Evolutionary conservation across 2,113 vertebrate genomes (phyloP).

Genomic region (Syngnathoides biaculeatus): DNA sequence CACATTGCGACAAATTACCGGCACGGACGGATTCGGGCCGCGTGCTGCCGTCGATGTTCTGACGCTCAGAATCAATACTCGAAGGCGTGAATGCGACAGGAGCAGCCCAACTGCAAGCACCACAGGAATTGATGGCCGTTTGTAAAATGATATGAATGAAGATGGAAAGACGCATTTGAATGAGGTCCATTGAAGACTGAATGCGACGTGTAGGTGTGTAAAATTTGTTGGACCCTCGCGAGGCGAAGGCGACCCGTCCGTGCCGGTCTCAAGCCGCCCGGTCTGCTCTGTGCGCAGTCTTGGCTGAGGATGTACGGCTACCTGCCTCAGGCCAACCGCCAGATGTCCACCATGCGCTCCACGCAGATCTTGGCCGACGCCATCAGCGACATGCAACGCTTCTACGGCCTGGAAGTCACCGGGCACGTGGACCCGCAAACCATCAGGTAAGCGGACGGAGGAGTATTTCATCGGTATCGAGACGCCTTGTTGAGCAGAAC

Average conservation of each 20-base stretch:
- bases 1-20: neutral
- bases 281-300: slow-evolving; percentile 70
- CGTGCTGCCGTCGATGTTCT: neutral
- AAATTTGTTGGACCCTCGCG: too few species aligned
- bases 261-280: too few species aligned
- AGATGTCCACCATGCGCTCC: slow-evolving; percentile 93
- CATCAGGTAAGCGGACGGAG: slow-evolving; percentile 77
- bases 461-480: too few species aligned
- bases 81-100: too few species aligned
- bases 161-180: too few species aligned
- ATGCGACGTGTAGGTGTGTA: too few species aligned
- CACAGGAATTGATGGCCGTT: too few species aligned
- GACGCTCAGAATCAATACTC: too few species aligned
- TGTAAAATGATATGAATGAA: too few species aligned
- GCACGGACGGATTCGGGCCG: neutral
- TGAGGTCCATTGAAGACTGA: too few species aligned
- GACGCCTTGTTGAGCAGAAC: neutral
- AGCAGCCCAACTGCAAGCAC: too few species aligned
- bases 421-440: slow-evolving; percentile 85
- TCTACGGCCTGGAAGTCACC: slow-evolving; percentile 88
- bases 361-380: slow-evolving; percentile 85
- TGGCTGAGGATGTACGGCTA: slow-evolving; percentile 95
- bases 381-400: slow-evolving; percentile 89
- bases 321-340: slow-evolving; percentile 85
- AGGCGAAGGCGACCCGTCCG: too few species aligned